Evolutionary conservation across 2,888 invertebrate genomes (phyloP), one percentile per base, ranked within the genome.

Genomic region (Crocallis elinguaria): DNA sequence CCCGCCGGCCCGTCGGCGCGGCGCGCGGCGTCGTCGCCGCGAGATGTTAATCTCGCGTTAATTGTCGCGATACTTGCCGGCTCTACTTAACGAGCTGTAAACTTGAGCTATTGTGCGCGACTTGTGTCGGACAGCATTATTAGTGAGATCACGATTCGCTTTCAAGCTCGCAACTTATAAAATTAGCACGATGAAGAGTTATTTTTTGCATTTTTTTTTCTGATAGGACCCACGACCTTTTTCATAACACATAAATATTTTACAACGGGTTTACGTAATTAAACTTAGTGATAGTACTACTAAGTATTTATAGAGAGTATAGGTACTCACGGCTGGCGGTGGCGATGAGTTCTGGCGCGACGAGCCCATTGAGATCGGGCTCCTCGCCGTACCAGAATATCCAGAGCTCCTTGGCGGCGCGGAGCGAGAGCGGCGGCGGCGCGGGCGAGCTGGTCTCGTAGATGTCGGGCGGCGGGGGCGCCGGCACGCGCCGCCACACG

Each of bases 381-480:
- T 98, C 98, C 85, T 98, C 98, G 78, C 98, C 98, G 92, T 99
- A 99, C 99, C 99, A 99, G 93, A 99, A 99, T 86, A 99, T 97
- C 99, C 99, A 99, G 59, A 99, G 94, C 88, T 99, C 99, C 93
- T 99, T 99, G 86, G 97, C 95, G 77, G 96, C 95, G 82, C 95
- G 94, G 71, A 97, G 93, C 72, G 96, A 95, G 74, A 97, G 94
- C 66, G 96, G 96, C 79, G 94, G 94, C 67, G 91, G 91, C 62
- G 89, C 89, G 62, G 88, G 83, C 71, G 79, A 84, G 81, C 92
- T 92, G 77, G 89, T 93, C 80, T 92, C 93, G 82, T 85, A 85
- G 66, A 83, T 70, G 76, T 88, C 86, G 57, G 77, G 71, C 55
- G 93, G 91, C 65, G 89, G 92, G 62, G 92, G 92, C 56, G 92